Conservation (phyloP, 2,113 vertebrate genomes). For the Accipiter cooperii region DNA sequence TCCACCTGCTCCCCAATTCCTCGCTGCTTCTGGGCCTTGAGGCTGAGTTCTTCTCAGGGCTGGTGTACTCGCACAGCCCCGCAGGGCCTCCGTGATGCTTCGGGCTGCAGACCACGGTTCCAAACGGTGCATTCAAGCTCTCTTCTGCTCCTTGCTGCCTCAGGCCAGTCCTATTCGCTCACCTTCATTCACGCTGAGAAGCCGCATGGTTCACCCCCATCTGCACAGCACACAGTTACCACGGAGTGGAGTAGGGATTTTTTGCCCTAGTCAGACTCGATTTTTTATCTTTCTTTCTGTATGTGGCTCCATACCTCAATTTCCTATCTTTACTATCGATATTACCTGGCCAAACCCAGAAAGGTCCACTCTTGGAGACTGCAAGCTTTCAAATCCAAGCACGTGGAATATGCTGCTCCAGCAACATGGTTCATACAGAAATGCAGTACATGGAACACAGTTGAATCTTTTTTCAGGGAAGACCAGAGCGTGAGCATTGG, state of each 20-base stretch:
- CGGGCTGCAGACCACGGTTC: background rate
- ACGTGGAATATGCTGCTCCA: background rate
- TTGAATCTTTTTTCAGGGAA: background rate
- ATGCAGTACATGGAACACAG: background rate
- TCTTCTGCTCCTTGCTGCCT: background rate
- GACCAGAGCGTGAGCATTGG: background rate
- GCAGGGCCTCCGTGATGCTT: background rate
- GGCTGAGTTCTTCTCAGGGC: background rate
- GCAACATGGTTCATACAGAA: rapidly evolving
- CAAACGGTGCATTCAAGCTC: rapidly evolving
- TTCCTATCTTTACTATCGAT: background rate
- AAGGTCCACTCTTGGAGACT: background rate
- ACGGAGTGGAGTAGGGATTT: rapidly evolving
- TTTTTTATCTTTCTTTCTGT: background rate
- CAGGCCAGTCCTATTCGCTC: background rate
- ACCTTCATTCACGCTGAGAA: background rate
- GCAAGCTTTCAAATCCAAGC: background rate
- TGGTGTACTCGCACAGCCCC: background rate
- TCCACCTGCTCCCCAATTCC: background rate
- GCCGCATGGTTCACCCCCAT: background rate
- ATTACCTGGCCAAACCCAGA: background rate
- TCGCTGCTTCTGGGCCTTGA: rapidly evolving
- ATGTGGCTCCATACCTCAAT: background rate
- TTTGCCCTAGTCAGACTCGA: background rate
- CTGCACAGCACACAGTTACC: background rate